Conservation (phyloP, 2,888 invertebrate species). For the Lomographa bimaculata region DNA sequence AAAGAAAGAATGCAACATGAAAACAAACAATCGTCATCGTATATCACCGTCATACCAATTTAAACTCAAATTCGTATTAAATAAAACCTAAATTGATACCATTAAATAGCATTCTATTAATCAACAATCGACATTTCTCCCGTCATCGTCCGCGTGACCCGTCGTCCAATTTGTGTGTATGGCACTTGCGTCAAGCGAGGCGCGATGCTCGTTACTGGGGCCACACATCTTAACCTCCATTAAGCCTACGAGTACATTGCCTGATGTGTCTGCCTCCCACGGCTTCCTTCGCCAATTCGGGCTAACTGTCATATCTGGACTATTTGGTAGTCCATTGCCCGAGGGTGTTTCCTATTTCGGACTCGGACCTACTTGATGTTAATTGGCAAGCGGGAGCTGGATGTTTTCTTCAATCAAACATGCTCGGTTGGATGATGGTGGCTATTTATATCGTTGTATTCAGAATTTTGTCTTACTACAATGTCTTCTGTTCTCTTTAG, state of each 20-base stretch:
- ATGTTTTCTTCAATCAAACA: conserved; percentile 17
- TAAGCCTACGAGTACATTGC: conserved; percentile 65
- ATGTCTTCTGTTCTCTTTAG: too few relatives aligned
- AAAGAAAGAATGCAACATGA: too few relatives aligned
- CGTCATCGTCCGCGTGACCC: conserved; percentile 35
- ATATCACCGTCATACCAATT: too few relatives aligned
- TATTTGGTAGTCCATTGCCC: conserved; percentile 44
- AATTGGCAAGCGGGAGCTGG: conserved; percentile 40
- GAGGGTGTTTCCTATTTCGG: conserved; percentile 50
- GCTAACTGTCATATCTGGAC: conserved; percentile 53
- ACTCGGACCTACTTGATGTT: conserved; percentile 30
- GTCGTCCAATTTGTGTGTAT: conserved; percentile 61
- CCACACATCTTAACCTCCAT: conserved; percentile 79
- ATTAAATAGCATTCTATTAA: conserved; percentile 17
- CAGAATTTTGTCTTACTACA: too few relatives aligned
- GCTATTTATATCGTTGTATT: conserved; percentile 4
- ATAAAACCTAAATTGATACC: conserved; percentile 16
- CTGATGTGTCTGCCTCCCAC: conserved; percentile 65
- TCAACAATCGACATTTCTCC: conserved; percentile 30
- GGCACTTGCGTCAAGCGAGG: conserved; percentile 62
- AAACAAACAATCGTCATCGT: too few relatives aligned
- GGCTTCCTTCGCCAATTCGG: conserved; percentile 70
- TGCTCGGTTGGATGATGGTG: neutral
- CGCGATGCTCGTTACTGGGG: conserved; percentile 66
- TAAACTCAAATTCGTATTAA: too few relatives aligned